Base-by-base conservation (phyloP, 2,888 invertebrate species). In the Drosophila formosana region DNA sequence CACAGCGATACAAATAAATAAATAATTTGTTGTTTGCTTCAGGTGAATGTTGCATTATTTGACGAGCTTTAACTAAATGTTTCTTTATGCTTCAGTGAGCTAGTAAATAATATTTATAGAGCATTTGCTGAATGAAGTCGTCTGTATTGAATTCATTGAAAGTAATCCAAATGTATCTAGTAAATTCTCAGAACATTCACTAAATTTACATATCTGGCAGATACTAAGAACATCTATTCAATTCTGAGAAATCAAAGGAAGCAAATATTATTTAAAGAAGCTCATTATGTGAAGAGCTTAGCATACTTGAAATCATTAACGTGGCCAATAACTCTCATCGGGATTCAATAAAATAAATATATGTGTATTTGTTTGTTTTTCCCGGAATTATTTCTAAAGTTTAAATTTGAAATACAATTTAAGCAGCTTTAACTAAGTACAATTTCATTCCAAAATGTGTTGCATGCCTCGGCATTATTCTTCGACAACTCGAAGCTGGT, bases 41-140 rank as follows among this genome's bases (percentile, higher is more conserved):
- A 13, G 4, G 18, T 18, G 18, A 18, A 18, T 18, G 18, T 18
- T 18, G 18, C 18, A 18, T 7, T 8, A 47, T 7, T 28, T 1
- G 28, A 47, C 1, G 13, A 47, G 8, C 7, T 30, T 13, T 30
- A 8, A 30, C 8, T 30, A 4, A 49, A 49, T 30, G 8, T 47
- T 30, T 13, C 18, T 30, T 5, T 46, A 6, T n/a, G 9, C 25
- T 46, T 47, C 8, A 13, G 4, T 8, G 8, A 47, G 28, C 8
- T 47, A 4, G 8, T 47, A 30, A 47, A 47, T 30, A 47, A 30
- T 7, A 18, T 41, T 41, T 41, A 18, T 18, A 41, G 39, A 41
- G 39, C 7, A 41, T 41, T 41, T 18, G 37, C 13, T 3, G 18
- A 41, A 18, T 11, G 13, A 18, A 39, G 8, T 11, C 7, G 11